Evolutionary conservation across 2,797 vertebrate species (phyloP).

Genomic region (Sitta carolinensis): DNA sequence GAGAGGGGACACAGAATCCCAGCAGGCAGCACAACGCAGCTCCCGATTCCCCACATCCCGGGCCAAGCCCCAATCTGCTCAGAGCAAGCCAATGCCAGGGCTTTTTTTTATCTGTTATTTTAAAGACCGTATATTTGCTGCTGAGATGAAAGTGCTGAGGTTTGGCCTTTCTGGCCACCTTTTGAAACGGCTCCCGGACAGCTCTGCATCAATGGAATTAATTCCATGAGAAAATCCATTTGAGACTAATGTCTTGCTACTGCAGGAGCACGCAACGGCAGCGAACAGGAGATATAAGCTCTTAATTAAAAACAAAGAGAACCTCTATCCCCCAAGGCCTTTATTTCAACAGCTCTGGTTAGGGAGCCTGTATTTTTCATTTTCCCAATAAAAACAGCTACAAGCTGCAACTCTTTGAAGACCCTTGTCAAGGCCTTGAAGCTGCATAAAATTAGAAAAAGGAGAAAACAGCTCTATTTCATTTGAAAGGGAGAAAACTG

Average conservation of each 20-base stretch:
- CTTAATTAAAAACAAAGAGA: slow-evolving; percentile 64
- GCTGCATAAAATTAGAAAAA: slow-evolving; percentile 40
- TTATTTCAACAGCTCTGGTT: slow-evolving; percentile 15
- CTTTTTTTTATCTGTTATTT: neutral
- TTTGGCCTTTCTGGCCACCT: slow-evolving; percentile 34
- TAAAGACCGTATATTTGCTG: slow-evolving; percentile 25
- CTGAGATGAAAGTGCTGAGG: slow-evolving; percentile 25
- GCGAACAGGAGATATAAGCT: slow-evolving; percentile 2
- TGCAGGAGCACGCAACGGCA: slow-evolving; percentile 7
- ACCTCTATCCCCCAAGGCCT: slow-evolving; percentile 54
- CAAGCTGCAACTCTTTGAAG: neutral
- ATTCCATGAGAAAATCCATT: slow-evolving; percentile 37
- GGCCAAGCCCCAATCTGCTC: neutral
- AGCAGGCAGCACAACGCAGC: neutral
- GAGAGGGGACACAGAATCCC: neutral
- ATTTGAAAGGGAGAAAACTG: neutral
- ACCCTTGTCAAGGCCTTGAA: slow-evolving; percentile 35
- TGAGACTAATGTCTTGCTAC: neutral
- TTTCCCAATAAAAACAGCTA: slow-evolving; percentile 33
- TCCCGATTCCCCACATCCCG: neutral
- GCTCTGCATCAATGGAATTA: slow-evolving; percentile 41
- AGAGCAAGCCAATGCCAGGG: neutral
- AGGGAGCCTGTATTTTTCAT: slow-evolving; percentile 19
- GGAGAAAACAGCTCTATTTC: neutral
- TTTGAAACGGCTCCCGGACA: slow-evolving; percentile 4